These are phyloP conservation scores for Tenualosa ilisha DNA, from an alignment of 2,797 vertebrate genomes.

Conservation along the genomic window DNA sequence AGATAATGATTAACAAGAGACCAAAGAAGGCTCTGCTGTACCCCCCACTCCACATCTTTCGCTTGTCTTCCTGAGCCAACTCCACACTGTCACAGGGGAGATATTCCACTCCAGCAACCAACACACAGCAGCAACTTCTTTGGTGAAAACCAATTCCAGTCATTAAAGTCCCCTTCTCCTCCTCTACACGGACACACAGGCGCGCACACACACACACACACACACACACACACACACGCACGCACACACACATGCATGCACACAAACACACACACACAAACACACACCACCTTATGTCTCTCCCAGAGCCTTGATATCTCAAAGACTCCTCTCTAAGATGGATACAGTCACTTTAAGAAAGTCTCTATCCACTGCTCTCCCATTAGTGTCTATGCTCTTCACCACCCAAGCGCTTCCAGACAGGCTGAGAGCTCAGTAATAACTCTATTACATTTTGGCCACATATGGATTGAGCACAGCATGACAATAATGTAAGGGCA, in stretches of 20 bases:
- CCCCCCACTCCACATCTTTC: background rate
- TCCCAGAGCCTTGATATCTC: background rate
- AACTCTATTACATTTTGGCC: background rate
- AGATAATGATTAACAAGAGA: constrained; percentile 35
- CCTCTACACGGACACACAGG: background rate
- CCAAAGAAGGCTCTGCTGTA: constrained; percentile 24
- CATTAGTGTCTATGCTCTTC: background rate
- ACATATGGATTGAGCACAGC: background rate
- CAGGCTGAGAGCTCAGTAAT: background rate
- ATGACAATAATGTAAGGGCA: background rate
- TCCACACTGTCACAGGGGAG: background rate
- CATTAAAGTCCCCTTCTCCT: background rate
- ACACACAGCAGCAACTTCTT: background rate
- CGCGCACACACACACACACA: background rate
- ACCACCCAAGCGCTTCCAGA: background rate
- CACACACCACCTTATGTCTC: background rate
- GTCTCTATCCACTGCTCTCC: background rate
- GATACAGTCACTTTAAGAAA: background rate
- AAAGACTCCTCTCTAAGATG: constrained; percentile 1
- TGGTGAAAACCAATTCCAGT: constrained; percentile 2
- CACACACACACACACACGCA: background rate
- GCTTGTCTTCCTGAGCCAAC: background rate
- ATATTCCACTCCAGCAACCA: background rate
- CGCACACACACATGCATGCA: background rate
- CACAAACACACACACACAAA: background rate